These are phyloP conservation scores for Enteromius viviparus DNA, from an alignment of 2,797 vertebrate genomes.

Conservation along the genomic window DNA sequence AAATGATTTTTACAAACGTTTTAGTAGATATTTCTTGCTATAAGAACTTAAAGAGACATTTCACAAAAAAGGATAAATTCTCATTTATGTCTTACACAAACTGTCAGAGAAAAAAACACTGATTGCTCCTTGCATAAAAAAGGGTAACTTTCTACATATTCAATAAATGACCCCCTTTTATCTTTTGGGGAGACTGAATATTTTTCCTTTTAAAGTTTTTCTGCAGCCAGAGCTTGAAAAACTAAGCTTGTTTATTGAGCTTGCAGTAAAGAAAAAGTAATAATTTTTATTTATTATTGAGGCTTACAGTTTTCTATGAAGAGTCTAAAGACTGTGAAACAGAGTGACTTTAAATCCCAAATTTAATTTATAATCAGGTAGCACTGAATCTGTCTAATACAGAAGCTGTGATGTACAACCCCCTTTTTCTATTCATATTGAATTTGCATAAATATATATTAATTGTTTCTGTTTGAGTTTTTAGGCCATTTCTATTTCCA, in stretches of 20 bases:
- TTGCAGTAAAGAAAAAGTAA: neutral
- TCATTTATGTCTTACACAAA: neutral
- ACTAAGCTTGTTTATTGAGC: neutral
- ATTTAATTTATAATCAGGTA: neutral
- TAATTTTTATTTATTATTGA: neutral
- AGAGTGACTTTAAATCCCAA: neutral
- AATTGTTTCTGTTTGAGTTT: slow-evolving; percentile 3
- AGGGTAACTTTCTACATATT: neutral
- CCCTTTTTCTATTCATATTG: neutral
- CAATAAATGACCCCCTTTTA: neutral
- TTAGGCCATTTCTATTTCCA: neutral
- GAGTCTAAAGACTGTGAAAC: neutral
- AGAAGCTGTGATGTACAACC: neutral
- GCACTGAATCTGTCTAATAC: neutral
- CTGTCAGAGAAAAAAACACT: neutral
- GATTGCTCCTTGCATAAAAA: neutral
- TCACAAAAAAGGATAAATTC: neutral
- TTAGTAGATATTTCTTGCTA: neutral
- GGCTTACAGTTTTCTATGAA: neutral
- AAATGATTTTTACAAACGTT: neutral
- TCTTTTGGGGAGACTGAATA: neutral
- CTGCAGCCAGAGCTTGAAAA: neutral
- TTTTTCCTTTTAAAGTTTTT: neutral
- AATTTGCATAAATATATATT: neutral
- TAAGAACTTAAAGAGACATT: neutral